phyloP scores from a whole-genome alignment of 2,113 vertebrate species.

The Numenius arquata region DNA sequence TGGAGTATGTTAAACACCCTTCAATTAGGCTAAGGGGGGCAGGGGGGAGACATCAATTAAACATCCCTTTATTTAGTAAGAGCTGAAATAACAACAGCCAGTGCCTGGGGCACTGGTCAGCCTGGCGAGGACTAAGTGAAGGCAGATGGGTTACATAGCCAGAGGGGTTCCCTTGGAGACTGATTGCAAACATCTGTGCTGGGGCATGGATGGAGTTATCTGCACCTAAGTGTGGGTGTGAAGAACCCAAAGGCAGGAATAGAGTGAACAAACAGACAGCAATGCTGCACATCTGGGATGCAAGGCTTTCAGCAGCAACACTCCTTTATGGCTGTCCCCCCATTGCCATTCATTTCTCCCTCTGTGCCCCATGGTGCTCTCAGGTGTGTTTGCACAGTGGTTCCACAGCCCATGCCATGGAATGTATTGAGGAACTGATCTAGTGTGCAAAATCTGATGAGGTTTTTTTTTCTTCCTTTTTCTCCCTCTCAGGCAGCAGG shows the following conservation, averaged over 20 bases:
- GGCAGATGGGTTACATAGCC: background rate
- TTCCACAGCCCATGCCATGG: background rate
- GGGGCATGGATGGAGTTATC: background rate
- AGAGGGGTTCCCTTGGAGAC: background rate
- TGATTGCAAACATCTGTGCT: background rate
- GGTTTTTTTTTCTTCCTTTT: background rate
- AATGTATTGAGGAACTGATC: background rate
- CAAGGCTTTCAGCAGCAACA: background rate
- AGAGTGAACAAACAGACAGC: background rate
- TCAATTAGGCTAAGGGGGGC: background rate
- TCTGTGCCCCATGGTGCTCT: background rate
- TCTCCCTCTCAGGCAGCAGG: background rate
- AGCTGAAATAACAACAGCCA: background rate
- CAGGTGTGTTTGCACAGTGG: background rate
- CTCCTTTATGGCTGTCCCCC: background rate
- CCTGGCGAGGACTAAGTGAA: background rate
- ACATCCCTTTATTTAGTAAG: background rate
- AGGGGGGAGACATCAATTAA: background rate
- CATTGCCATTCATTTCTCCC: background rate
- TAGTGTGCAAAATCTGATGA: background rate
- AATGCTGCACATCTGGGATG: background rate
- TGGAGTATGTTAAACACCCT: background rate
- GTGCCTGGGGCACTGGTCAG: background rate
- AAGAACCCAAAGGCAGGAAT: background rate
- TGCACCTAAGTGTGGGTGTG: background rate